Evolutionary conservation across 2,113 vertebrate genomes (phyloP).

Genomic region (Oryzias celebensis): DNA sequence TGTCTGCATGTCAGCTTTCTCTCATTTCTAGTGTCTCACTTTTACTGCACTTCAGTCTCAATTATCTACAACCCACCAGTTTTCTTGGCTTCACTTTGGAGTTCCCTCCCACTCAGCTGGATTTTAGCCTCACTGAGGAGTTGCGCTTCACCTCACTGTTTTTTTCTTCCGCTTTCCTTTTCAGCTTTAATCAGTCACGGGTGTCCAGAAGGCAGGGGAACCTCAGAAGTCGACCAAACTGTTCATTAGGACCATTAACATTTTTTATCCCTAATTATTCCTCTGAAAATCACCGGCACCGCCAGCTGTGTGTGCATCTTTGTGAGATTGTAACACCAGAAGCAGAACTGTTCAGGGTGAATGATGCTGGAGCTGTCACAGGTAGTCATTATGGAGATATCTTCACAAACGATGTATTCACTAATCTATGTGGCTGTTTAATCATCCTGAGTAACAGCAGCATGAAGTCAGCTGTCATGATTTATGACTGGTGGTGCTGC

Average conservation of each 20-base stretch:
- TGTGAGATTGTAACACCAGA: neutral
- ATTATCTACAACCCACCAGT: slow-evolving; percentile 25
- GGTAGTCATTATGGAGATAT: slow-evolving; percentile 5
- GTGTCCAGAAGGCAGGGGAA: slow-evolving; percentile 24
- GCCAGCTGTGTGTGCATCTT: slow-evolving; percentile 1
- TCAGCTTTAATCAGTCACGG: slow-evolving; percentile 46
- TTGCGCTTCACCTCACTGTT: slow-evolving; percentile 9
- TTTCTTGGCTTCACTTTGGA: slow-evolving; percentile 20
- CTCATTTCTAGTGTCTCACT: neutral
- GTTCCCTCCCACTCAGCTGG: neutral
- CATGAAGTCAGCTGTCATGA: slow-evolving; percentile 12
- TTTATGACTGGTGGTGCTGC: neutral
- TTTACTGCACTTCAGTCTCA: slow-evolving; percentile 10
- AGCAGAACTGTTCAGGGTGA: neutral
- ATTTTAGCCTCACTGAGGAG: slow-evolving; percentile 9
- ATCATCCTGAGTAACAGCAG: neutral
- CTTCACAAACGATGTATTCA: slow-evolving; percentile 9
- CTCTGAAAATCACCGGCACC: slow-evolving; percentile 31
- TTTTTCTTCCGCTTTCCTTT: slow-evolving; percentile 20
- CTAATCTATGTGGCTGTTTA: neutral
- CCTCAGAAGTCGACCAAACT: slow-evolving; percentile 42
- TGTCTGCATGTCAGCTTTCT: neutral
- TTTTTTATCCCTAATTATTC: slow-evolving; percentile 57
- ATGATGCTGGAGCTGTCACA: neutral
- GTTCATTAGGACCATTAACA: slow-evolving; percentile 64